Evolutionary conservation across 2,797 vertebrate genomes (phyloP).

Genomic region (Protosalanx chinensis): DNA sequence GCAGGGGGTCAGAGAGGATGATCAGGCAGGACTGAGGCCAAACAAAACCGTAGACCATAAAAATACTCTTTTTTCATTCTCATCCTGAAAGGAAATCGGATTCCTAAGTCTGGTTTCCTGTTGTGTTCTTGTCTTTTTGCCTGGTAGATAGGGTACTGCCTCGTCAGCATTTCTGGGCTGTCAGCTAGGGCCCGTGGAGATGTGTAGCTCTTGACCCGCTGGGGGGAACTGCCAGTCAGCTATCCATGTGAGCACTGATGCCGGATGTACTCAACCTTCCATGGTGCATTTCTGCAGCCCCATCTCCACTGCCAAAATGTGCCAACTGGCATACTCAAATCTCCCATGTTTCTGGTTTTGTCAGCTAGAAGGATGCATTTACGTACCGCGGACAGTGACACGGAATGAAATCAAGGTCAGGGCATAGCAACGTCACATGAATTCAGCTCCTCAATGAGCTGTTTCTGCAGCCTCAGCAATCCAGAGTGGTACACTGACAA

Average conservation of each 20-base stretch:
- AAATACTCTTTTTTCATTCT: constrained; percentile 33
- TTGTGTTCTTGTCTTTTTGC: constrained; percentile 56
- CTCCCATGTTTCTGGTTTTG: background rate
- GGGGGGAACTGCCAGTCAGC: constrained; percentile 33
- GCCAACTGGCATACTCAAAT: background rate
- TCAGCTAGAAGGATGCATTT: background rate
- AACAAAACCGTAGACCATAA: background rate
- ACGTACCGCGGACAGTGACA: background rate
- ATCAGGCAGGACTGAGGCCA: background rate
- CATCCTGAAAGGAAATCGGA: constrained; percentile 56
- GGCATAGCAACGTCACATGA: background rate
- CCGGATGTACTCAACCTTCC: background rate
- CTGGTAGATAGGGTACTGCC: constrained; percentile 45
- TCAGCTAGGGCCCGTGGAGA: constrained; percentile 20
- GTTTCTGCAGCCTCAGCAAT: background rate
- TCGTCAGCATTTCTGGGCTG: constrained; percentile 57
- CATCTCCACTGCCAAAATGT: constrained; percentile 5
- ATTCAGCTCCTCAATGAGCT: background rate
- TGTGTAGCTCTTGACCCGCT: constrained; percentile 18
- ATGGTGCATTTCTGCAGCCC: background rate
- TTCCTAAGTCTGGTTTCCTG: constrained; percentile 64
- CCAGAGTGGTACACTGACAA: background rate
- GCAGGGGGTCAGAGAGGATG: no score
- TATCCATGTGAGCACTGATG: constrained; percentile 6
- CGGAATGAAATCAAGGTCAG: background rate